A percentile compares a stretch with the other conserved stretches of the same genome.
These are phyloP conservation scores for Corbicula japonica DNA, from an alignment of 2,888 invertebrate species.

Conservation along the genomic window DNA sequence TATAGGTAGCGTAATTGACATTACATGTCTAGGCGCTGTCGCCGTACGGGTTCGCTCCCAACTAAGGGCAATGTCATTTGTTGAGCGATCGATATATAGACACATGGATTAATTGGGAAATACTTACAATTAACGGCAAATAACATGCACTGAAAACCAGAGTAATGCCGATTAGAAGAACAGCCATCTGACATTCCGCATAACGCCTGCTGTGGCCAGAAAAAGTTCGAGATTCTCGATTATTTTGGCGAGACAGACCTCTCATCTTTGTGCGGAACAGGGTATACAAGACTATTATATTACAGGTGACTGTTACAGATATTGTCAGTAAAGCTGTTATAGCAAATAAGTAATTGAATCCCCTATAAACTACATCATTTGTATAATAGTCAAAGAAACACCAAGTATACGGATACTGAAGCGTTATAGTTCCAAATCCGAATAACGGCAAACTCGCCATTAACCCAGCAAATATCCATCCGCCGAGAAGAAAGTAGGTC, in stretches of 20 bases:
- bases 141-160: constrained; percentile 84
- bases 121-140: constrained; percentile 84
- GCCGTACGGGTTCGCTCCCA: no score
- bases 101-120: no score
- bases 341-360: constrained; percentile 81
- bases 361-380: constrained; percentile 63
- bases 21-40: no score
- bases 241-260: constrained; percentile 62
- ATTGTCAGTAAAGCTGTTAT: constrained; percentile 76
- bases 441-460: no score
- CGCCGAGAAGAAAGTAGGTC: no score
- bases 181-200: constrained; percentile 85
- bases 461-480: no score
- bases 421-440: constrained; percentile 82
- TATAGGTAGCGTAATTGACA: no score
- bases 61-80: no score
- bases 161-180: constrained; percentile 85
- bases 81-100: no score
- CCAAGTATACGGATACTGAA: constrained; percentile 85
- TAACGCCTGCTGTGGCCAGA: constrained; percentile 71
- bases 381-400: constrained; percentile 85
- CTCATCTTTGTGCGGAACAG: constrained; percentile 75
- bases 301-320: constrained; percentile 74
- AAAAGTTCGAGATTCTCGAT: constrained; percentile 56
- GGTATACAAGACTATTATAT: constrained; percentile 77